phyloP scores from a whole-genome alignment of 2,888 invertebrate genomes.

The Timema podura region DNA sequence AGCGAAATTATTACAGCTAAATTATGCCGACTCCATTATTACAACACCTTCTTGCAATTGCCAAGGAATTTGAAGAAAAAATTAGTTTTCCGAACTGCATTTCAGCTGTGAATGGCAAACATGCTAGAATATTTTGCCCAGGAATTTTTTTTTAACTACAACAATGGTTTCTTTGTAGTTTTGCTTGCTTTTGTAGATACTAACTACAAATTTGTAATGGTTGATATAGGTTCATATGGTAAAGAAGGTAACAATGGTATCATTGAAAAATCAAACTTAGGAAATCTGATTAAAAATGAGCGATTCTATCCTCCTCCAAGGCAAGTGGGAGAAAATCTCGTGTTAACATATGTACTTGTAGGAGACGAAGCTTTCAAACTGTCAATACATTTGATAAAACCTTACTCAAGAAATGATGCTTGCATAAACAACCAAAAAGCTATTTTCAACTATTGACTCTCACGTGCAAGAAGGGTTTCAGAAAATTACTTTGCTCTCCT shows the following conservation, averaged over 20 bases:
- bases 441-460: background rate
- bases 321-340: background rate
- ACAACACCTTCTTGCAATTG: conserved; percentile 5
- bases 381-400: conserved; percentile 7
- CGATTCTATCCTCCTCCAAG: conserved; percentile 2
- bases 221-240: conserved; percentile 7
- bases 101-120: background rate
- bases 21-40: background rate
- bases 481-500: background rate
- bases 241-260: conserved; percentile 9
- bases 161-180: background rate
- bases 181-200: conserved; percentile 6
- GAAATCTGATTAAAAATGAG: background rate
- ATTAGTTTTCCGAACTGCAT: background rate
- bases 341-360: conserved; percentile 1
- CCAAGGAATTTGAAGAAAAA: background rate
- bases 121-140: background rate
- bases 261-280: conserved; percentile 5
- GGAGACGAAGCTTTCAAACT: background rate
- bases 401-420: background rate
- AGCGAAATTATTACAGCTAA: background rate
- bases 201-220: conserved; percentile 10
- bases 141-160: conserved; percentile 13
- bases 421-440: background rate
- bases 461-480: conserved; percentile 6